Evolutionary conservation across 2,797 vertebrate genomes (phyloP).

Genomic region (Gorsachius magnificus): DNA sequence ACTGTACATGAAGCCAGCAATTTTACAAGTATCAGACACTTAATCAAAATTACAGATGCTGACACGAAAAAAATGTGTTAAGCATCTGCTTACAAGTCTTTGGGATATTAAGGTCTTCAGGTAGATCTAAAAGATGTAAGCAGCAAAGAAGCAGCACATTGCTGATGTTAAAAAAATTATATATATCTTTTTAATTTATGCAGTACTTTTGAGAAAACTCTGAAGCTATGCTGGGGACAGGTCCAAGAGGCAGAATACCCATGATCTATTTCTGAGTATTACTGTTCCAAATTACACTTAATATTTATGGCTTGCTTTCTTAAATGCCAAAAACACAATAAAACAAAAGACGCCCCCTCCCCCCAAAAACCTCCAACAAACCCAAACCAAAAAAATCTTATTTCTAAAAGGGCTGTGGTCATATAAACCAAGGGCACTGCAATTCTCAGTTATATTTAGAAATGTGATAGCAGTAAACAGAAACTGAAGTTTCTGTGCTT

Average conservation of each 20-base stretch:
- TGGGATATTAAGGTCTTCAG: not conserved
- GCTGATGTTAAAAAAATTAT: not conserved
- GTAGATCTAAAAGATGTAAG: not conserved
- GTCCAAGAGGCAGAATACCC: not conserved
- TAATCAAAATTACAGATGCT: not conserved
- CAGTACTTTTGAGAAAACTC: not conserved
- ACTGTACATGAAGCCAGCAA: not conserved
- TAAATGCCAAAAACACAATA: not conserved
- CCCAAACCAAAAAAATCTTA: not conserved
- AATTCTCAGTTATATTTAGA: not conserved
- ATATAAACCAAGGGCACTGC: not conserved
- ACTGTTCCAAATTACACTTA: not conserved
- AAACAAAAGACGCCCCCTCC: rapidly evolving
- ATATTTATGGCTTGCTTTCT: not conserved
- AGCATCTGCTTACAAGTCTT: not conserved
- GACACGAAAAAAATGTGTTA: not conserved
- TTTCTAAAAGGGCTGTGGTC: not conserved
- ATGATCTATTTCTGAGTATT: not conserved
- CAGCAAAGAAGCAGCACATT: not conserved
- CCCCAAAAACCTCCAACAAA: not conserved
- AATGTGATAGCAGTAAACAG: not conserved
- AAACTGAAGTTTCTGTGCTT: not conserved
- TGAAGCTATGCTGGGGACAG: not conserved
- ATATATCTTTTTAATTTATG: not conserved
- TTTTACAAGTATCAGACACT: not conserved